These are phyloP conservation scores for Eriosoma lanigerum DNA, from an alignment of 1,140 invertebrate genomes.

Conservation along the genomic window DNA sequence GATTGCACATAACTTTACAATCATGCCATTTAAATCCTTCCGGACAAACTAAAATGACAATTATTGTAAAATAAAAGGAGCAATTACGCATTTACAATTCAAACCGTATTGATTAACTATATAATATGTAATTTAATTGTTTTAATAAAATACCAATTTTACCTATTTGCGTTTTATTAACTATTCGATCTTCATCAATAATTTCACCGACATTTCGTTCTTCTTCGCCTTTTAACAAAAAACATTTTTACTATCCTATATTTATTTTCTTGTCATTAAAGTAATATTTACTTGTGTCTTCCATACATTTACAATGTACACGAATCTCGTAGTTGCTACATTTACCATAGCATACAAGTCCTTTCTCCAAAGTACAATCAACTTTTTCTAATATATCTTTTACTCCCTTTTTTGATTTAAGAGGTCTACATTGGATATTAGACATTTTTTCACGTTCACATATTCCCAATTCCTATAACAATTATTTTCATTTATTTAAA, in stretches of 20 bases:
- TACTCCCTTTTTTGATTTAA: conserved; percentile 55
- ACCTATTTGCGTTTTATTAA: conserved; percentile 19
- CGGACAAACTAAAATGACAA: background rate
- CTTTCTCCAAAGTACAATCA: conserved; percentile 71
- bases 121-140: too few species aligned
- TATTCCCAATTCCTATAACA: conserved; percentile 2
- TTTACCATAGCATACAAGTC: conserved; percentile 66
- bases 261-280: background rate
- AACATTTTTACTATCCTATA: background rate
- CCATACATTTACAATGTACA: conserved; percentile 68
- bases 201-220: background rate
- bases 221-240: background rate
- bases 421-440: conserved; percentile 73
- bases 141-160: background rate
- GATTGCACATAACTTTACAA: conserved; percentile 67
- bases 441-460: conserved; percentile 63
- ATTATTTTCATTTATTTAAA: background rate
- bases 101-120: too few species aligned
- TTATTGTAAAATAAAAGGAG: background rate
- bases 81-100: too few species aligned
- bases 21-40: conserved; percentile 59
- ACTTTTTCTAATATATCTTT: conserved; percentile 60
- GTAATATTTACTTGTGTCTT: conserved; percentile 47
- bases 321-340: conserved; percentile 75
- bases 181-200: background rate